Evolutionary conservation across 2,113 vertebrate genomes (phyloP).

Genomic region (Bombycilla garrulus): DNA sequence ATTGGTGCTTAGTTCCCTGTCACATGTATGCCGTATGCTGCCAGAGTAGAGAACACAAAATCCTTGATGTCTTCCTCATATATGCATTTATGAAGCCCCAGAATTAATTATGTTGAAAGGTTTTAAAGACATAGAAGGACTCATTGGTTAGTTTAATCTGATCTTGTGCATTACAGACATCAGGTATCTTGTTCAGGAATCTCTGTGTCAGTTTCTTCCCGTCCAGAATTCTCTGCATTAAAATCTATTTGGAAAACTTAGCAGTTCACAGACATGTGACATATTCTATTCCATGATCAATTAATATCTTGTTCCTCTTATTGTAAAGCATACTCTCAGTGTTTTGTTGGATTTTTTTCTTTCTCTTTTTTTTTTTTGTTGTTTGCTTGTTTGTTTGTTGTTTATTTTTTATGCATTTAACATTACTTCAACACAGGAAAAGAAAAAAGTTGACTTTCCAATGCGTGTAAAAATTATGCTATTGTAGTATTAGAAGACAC

Average conservation of each 20-base stretch:
- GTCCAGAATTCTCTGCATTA: neutral
- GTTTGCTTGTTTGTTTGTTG: too few species aligned
- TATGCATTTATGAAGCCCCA: neutral
- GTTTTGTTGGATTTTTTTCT: too few species aligned
- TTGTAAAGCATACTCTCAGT: neutral
- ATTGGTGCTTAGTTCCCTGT: neutral
- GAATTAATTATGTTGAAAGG: neutral
- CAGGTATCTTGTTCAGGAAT: neutral
- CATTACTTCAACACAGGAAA: neutral
- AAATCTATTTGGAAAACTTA: neutral
- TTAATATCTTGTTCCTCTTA: neutral
- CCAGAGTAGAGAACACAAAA: neutral
- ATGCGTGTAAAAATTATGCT: neutral
- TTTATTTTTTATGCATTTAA: neutral
- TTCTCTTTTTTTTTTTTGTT: too few species aligned
- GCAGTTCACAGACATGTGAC: neutral
- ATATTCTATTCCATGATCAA: neutral
- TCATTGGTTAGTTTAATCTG: neutral
- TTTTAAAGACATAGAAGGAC: neutral
- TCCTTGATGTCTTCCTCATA: neutral
- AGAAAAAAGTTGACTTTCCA: neutral
- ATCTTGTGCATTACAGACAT: neutral
- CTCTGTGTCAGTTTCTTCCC: neutral
- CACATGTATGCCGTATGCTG: fast-evolving
- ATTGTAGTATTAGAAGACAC: neutral